Percentiles rank a stretch among this genome's conserved stretches.
These are phyloP conservation scores for Poliocrania exsul DNA, from an alignment of 2,797 vertebrate species.

Conservation along the genomic window DNA sequence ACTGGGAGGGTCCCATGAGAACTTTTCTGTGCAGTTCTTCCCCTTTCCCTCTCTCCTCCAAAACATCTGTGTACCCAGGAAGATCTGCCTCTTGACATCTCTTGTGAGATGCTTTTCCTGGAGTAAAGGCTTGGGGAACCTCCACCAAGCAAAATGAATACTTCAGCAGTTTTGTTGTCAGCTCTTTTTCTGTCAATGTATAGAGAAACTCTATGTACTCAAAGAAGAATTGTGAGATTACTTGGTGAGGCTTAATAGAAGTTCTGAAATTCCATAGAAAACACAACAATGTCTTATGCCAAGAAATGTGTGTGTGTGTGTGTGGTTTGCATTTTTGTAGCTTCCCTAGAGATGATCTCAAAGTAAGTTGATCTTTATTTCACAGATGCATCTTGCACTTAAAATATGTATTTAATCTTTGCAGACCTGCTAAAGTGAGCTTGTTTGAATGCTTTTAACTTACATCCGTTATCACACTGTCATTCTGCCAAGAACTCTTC, in stretches of 20 bases:
- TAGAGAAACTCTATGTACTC: not conserved
- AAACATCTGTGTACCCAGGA: not conserved
- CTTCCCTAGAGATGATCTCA: constrained; percentile 1
- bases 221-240: not conserved
- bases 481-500: not conserved
- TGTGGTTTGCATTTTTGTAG: constrained; percentile 11
- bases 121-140: not conserved
- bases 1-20: not conserved
- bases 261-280: not conserved
- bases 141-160: not conserved
- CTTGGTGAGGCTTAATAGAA: not conserved
- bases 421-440: not conserved
- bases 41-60: not conserved
- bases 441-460: constrained; percentile 26
- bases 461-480: not conserved
- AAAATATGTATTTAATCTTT: constrained; percentile 17
- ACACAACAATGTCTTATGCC: not conserved
- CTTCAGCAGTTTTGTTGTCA: not conserved
- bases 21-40: not conserved
- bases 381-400: not conserved
- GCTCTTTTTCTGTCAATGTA: not conserved
- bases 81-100: not conserved
- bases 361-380: constrained; percentile 33
- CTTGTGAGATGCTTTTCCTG: not conserved
- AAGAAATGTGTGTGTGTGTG: not conserved